Percentiles rank a stretch among this genome's conserved stretches.
Conservation (phyloP, 2,113 vertebrate species). For the Coregonus clupeaformis region DNA sequence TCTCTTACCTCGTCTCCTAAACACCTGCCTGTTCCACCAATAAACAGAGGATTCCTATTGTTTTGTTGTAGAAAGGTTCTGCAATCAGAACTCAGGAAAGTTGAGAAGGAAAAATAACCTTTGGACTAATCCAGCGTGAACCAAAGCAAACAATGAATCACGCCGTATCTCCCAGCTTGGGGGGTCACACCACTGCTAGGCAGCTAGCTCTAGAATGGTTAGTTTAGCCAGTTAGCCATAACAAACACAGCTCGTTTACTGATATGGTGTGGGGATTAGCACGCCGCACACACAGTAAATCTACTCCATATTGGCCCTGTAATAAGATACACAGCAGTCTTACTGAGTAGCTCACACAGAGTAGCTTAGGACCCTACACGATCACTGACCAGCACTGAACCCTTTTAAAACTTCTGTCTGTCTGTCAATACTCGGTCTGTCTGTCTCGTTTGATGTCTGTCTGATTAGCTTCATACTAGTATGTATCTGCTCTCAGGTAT, state of each 20-base stretch:
- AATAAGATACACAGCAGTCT: conserved; percentile 45
- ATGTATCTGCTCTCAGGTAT: conserved; percentile 11
- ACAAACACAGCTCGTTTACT: conserved; percentile 52
- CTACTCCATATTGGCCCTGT: conserved; percentile 50
- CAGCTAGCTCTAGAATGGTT: conserved; percentile 34
- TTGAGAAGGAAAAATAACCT: conserved; percentile 43
- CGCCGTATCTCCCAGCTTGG: conserved; percentile 29
- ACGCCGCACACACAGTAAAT: conserved; percentile 48
- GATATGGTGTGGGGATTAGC: conserved; percentile 53
- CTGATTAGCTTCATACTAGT: background rate
- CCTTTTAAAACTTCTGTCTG: background rate
- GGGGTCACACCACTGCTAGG: conserved; percentile 39
- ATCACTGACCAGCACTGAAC: conserved; percentile 22
- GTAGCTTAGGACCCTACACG: background rate
- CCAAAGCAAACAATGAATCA: conserved; percentile 53
- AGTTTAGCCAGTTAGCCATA: conserved; percentile 61
- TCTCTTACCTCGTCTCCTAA: conserved; percentile 53
- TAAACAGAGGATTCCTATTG: conserved; percentile 55
- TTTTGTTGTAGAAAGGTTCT: conserved; percentile 32
- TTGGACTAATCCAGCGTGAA: conserved; percentile 51
- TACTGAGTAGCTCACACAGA: conserved; percentile 11
- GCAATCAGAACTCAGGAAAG: conserved; percentile 20
- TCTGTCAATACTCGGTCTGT: background rate
- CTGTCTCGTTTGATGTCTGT: background rate
- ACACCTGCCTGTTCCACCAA: conserved; percentile 56